These are phyloP conservation scores for Corythornis cristatus DNA, from an alignment of 2,113 vertebrate species.

Conservation along the genomic window DNA sequence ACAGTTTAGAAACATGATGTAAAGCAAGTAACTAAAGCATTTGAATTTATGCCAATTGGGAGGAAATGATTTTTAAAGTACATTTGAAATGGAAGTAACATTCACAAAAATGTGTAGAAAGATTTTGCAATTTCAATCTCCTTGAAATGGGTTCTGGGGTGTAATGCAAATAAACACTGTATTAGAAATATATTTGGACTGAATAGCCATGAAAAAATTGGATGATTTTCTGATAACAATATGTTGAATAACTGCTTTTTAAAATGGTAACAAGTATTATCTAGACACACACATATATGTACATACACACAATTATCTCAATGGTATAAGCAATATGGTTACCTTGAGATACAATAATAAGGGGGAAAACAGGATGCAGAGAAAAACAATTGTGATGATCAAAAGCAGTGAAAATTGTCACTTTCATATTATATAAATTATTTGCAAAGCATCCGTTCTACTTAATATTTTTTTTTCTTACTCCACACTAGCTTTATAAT, in stretches of 20 bases:
- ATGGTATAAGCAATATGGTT: neutral
- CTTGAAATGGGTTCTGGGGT: neutral
- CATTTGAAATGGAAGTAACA: neutral
- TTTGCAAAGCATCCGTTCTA: neutral
- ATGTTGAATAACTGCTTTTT: neutral
- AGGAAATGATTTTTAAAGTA: neutral
- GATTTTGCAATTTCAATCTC: neutral
- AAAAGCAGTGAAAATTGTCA: neutral
- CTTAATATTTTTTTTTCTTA: constrained; percentile 23
- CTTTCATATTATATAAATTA: neutral
- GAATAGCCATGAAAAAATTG: neutral
- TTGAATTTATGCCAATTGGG: neutral
- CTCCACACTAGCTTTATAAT: constrained; percentile 46
- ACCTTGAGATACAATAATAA: neutral
- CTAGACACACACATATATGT: neutral
- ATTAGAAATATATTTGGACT: neutral
- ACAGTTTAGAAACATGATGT: neutral
- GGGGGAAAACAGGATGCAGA: neutral
- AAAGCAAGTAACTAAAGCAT: neutral
- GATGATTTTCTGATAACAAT: neutral
- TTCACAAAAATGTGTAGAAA: neutral
- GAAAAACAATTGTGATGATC: neutral
- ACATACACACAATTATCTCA: neutral
- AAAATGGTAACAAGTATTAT: neutral
- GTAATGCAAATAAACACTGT: neutral